phyloP scores from a whole-genome alignment of 2,113 vertebrate species.

The Chlorocebus sabaeus region DNA sequence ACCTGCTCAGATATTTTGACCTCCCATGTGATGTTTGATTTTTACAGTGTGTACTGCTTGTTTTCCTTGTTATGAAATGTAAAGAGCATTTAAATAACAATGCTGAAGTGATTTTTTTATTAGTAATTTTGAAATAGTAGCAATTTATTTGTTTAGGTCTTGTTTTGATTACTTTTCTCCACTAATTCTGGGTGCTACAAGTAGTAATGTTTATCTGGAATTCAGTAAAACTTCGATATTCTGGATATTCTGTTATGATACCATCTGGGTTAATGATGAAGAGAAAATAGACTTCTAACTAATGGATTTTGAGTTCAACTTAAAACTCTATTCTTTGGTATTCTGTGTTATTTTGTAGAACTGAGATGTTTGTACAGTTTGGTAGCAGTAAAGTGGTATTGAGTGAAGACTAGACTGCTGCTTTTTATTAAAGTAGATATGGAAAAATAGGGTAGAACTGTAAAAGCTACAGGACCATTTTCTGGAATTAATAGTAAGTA shows the following conservation, averaged over 20 bases:
- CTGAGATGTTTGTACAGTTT: not conserved
- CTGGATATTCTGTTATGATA: not conserved
- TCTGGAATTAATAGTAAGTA: not conserved
- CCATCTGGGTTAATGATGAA: not conserved
- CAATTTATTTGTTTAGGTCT: not conserved
- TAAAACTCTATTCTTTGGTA: not conserved
- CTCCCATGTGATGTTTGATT: not conserved
- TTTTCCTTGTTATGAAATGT: not conserved
- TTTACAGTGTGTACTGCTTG: not conserved
- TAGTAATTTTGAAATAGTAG: not conserved
- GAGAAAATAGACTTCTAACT: not conserved
- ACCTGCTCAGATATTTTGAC: not conserved
- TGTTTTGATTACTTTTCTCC: not conserved
- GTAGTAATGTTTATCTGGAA: not conserved
- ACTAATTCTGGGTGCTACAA: not conserved
- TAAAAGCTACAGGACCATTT: not conserved
- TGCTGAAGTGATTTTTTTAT: not conserved
- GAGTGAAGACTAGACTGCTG: not conserved
- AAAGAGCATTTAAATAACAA: not conserved
- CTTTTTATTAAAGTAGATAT: not conserved
- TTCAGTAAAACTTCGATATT: not conserved
- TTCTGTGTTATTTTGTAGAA: constrained; percentile 1
- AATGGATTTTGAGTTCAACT: not conserved
- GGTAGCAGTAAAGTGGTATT: not conserved
- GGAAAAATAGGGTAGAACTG: not conserved